These are phyloP conservation scores for Vireo altiloquus DNA, from an alignment of 2,113 vertebrate genomes.

Conservation along the genomic window DNA sequence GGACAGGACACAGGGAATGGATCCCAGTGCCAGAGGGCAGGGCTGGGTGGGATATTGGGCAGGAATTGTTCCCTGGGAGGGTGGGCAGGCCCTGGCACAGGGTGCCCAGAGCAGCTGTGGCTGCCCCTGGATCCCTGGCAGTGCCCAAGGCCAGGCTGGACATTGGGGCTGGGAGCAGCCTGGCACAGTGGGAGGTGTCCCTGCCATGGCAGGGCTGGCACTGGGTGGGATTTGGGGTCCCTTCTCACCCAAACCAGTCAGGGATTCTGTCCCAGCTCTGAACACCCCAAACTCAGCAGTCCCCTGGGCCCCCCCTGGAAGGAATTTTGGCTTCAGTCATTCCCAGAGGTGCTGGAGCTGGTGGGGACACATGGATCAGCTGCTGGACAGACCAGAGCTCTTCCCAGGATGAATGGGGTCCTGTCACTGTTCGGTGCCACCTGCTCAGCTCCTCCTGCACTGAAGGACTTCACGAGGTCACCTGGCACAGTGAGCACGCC, in stretches of 20 bases:
- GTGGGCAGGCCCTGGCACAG: too few relatives aligned
- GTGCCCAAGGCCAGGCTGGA: not conserved
- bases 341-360: not conserved
- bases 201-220: not conserved
- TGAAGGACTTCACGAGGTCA: fast-evolving
- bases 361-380: fast-evolving
- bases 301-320: not conserved
- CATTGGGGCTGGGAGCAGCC: not conserved
- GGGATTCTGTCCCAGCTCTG: not conserved
- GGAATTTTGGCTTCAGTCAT: not conserved
- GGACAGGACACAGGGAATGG: not conserved
- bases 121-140: not conserved
- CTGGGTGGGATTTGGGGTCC: fast-evolving
- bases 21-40: not conserved
- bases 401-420: fast-evolving
- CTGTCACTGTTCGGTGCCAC: fast-evolving
- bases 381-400: not conserved
- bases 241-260: too few relatives aligned
- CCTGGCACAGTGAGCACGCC: not conserved
- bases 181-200: not conserved
- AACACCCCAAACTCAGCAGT: not conserved
- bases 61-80: too few relatives aligned
- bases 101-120: not conserved
- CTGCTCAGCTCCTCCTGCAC: not conserved
- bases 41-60: not conserved